phyloP scores from a whole-genome alignment of 2,888 invertebrate genomes.

The Agrochola litura region DNA sequence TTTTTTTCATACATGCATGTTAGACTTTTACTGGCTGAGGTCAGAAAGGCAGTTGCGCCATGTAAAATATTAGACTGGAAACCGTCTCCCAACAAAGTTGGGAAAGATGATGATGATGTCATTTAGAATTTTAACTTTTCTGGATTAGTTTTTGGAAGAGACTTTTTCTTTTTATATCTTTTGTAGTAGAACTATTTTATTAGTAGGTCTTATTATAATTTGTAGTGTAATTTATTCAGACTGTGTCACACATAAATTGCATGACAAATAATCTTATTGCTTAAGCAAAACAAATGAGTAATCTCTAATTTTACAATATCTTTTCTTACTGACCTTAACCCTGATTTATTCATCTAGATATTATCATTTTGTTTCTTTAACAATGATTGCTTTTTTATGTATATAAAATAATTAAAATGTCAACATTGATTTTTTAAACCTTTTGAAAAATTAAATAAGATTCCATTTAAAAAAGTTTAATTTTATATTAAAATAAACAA shows the following conservation, averaged over 20 bases:
- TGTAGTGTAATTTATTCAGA: not conserved
- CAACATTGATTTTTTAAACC: not conserved
- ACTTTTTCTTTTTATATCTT: not conserved
- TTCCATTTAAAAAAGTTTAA: too few relatives aligned
- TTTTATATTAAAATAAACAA: not conserved
- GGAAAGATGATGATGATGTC: too few relatives aligned
- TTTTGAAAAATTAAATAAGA: not conserved
- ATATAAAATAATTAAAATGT: not conserved
- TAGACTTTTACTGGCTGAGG: not conserved
- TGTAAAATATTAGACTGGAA: not conserved
- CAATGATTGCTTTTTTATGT: too few relatives aligned
- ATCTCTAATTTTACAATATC: slow-evolving; percentile 22
- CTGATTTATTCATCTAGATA: not conserved
- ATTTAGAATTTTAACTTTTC: not conserved
- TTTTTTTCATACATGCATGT: not conserved
- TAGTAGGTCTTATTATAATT: not conserved
- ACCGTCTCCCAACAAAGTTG: not conserved
- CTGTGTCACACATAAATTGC: not conserved
- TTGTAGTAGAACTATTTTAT: not conserved
- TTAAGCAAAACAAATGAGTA: not conserved
- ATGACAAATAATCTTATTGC: not conserved
- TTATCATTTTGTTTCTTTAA: not conserved
- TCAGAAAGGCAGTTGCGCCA: not conserved
- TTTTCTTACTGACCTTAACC: slow-evolving; percentile 12
- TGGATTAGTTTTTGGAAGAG: not conserved